Conservation (phyloP, 2,797 vertebrate genomes). For the Ptychobarbus kaznakovi region DNA sequence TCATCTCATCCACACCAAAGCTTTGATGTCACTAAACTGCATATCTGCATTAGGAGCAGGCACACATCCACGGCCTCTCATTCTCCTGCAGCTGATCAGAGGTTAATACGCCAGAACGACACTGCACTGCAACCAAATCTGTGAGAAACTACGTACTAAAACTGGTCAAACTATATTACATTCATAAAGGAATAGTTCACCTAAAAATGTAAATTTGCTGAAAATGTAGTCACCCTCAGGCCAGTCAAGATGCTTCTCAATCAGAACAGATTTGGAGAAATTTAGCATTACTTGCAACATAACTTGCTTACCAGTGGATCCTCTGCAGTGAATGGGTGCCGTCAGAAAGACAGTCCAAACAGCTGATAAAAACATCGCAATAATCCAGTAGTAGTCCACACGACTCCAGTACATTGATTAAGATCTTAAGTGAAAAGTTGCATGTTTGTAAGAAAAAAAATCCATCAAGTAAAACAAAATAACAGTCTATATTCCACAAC, state of each 20-base stretch:
- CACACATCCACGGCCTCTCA: neutral
- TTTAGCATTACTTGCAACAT: neutral
- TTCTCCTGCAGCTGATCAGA: neutral
- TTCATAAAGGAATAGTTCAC: neutral
- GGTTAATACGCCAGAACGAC: constrained; percentile 2
- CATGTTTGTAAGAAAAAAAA: neutral
- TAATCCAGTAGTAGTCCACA: neutral
- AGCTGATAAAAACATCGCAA: neutral
- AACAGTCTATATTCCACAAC: neutral
- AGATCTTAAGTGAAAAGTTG: too few species aligned
- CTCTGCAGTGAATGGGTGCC: neutral
- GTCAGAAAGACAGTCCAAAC: neutral
- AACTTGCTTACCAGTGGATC: neutral
- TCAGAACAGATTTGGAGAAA: neutral
- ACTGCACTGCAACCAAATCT: constrained; percentile 14
- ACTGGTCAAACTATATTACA: neutral
- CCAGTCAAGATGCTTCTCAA: neutral
- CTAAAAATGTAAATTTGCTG: neutral
- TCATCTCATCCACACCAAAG: constrained; percentile 60
- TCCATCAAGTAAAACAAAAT: too few species aligned
- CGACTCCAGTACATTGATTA: neutral
- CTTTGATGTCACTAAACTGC: constrained; percentile 56
- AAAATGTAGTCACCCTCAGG: neutral
- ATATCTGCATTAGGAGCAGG: constrained; percentile 52
- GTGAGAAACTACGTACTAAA: neutral